Percentiles rank a stretch among this genome's conserved stretches.
phyloP scores from a whole-genome alignment of 1,140 invertebrate species.

The Diabrotica virgifera region DNA sequence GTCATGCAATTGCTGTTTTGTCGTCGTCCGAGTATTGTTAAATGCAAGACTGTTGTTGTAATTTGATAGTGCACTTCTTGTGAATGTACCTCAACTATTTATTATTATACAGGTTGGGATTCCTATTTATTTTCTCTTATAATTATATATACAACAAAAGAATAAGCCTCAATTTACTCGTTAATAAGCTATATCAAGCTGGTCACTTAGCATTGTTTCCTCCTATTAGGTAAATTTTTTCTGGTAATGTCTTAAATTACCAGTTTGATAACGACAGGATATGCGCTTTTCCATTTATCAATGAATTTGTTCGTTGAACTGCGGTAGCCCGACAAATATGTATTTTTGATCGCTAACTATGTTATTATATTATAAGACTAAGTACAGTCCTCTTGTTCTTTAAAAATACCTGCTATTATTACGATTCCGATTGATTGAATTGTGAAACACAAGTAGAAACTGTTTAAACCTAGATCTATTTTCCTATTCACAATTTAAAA shows the following conservation, averaged over 20 bases:
- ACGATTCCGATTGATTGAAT: too few relatives aligned
- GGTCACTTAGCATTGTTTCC: not conserved
- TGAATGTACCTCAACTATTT: conserved; percentile 22
- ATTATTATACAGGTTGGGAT: not conserved
- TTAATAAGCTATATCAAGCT: conserved; percentile 7
- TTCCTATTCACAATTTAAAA: too few relatives aligned
- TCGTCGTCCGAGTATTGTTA: conserved; percentile 22
- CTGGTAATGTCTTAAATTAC: not conserved
- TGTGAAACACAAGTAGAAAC: too few relatives aligned
- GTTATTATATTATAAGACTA: too few relatives aligned
- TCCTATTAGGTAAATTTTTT: conserved; percentile 4
- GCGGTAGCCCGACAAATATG: too few relatives aligned
- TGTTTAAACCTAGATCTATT: too few relatives aligned
- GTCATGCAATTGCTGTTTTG: conserved; percentile 33
- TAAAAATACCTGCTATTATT: too few relatives aligned
- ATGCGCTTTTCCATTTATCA: not conserved
- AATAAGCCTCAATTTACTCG: not conserved
- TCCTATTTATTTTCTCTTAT: not conserved
- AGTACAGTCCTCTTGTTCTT: too few relatives aligned
- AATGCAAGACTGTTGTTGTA: conserved; percentile 17
- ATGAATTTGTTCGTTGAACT: not conserved
- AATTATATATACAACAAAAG: not conserved
- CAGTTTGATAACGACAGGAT: not conserved
- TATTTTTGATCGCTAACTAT: too few relatives aligned
- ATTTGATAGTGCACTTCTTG: conserved; percentile 18